Evolutionary conservation across 1,140 invertebrate species (phyloP).

Genomic region (Drosophila teissieri): DNA sequence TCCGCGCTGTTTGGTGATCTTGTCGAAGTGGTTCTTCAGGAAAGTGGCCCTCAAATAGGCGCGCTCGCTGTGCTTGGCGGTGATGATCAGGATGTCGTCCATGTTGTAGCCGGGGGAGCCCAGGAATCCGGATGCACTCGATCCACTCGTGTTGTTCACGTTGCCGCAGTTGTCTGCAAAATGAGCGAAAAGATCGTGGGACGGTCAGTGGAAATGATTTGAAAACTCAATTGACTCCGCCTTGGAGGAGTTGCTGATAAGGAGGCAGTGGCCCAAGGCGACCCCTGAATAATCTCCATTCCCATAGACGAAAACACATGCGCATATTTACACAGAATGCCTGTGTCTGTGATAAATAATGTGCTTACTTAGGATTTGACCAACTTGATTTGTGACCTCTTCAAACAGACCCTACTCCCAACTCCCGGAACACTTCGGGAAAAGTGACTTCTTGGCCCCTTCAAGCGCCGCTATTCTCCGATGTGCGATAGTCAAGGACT

Average conservation of each 20-base stretch:
- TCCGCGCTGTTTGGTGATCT: constrained; percentile 91
- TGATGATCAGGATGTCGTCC: constrained; percentile 92
- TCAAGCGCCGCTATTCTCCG: constrained; percentile 28
- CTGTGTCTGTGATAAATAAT: constrained; percentile 75
- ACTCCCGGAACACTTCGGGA: constrained; percentile 18
- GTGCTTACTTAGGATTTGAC: constrained; percentile 83
- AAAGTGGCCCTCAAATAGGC: constrained; percentile 92
- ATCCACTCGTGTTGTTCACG: constrained; percentile 75
- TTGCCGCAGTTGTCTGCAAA: constrained; percentile 84
- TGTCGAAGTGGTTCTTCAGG: constrained; percentile 91
- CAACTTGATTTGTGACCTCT: constrained; percentile 72
- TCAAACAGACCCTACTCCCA: constrained; percentile 53
- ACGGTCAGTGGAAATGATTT: constrained; percentile 52
- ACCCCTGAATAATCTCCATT: constrained; percentile 43
- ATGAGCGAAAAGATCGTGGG: constrained; percentile 66
- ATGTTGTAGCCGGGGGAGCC: constrained; percentile 86
- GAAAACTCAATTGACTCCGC: constrained; percentile 6
- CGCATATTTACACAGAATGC: background rate
- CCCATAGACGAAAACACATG: background rate
- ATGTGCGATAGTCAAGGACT: constrained; percentile 34
- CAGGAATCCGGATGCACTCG: constrained; percentile 59
- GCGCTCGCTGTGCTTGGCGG: constrained; percentile 90
- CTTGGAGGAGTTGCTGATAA: constrained; percentile 62
- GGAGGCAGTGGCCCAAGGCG: constrained; percentile 56
- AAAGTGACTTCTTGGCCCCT: constrained; percentile 18